Percentiles rank a stretch among this genome's conserved stretches.
phyloP scores from a whole-genome alignment of 2,113 vertebrate genomes.

The Acrocephalus kingi region DNA sequence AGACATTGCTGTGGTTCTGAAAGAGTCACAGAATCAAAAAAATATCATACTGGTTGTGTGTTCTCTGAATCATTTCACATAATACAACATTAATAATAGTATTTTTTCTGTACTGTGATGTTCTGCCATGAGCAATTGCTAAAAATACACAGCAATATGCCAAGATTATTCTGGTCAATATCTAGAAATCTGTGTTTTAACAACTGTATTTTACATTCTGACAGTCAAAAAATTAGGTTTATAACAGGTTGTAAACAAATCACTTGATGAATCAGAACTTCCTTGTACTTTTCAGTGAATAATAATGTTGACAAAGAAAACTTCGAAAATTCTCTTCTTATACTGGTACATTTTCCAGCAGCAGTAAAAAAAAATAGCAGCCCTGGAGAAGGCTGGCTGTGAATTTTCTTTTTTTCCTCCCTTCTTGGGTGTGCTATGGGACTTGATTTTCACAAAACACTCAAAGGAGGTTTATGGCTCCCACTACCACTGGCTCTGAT shows the following conservation, averaged over 20 bases:
- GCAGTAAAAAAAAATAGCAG: not conserved
- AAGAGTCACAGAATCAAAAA: conserved; percentile 37
- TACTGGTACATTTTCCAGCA: not conserved
- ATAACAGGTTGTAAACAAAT: not conserved
- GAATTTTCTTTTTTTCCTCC: rapidly evolving
- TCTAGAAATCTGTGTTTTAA: not conserved
- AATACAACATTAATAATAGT: not conserved
- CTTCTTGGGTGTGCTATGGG: not conserved
- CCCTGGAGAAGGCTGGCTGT: not conserved
- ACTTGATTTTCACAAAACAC: not conserved
- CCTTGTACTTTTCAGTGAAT: not conserved
- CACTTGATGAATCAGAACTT: not conserved
- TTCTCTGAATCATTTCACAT: conserved; percentile 9
- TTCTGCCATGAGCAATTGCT: not conserved
- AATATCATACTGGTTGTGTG: not conserved
- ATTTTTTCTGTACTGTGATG: not conserved
- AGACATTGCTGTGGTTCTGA: conserved; percentile 6
- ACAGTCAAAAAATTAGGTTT: not conserved
- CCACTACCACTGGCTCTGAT: not conserved
- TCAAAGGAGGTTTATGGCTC: not conserved
- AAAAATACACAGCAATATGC: not conserved
- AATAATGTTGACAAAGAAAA: not conserved
- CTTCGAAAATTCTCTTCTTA: not conserved
- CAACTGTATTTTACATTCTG: not conserved
- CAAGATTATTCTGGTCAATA: not conserved